A percentile compares a stretch with the other conserved stretches of the same genome.
Evolutionary conservation across 2,888 invertebrate genomes (phyloP).

Genomic region (Sipunculus nudus): DNA sequence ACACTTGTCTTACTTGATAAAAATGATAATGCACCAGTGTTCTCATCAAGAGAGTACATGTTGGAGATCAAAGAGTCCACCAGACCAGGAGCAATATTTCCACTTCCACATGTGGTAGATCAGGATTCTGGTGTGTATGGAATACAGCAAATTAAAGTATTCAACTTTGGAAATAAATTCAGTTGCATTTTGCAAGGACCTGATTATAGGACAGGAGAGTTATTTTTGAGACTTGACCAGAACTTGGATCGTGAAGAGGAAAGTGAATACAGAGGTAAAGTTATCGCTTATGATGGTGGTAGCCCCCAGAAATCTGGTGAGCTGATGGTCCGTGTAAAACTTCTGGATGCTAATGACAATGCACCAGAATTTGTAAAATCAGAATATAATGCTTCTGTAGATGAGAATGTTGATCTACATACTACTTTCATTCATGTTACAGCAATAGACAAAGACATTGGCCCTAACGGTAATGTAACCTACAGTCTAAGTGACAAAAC

Average conservation of each 20-base stretch:
- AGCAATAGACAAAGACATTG: constrained; percentile 17
- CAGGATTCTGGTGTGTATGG: constrained; percentile 86
- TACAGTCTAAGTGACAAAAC: constrained; percentile 7
- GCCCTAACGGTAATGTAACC: constrained; percentile 14
- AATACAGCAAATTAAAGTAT: constrained; percentile 70
- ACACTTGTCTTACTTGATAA: constrained; percentile 42
- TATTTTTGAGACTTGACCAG: constrained; percentile 14
- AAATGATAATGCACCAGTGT: constrained; percentile 50
- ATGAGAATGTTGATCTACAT: constrained; percentile 86
- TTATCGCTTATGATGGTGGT: constrained; percentile 72
- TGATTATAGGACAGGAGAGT: constrained; percentile 5
- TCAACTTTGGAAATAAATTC: no score
- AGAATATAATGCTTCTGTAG: constrained; percentile 83
- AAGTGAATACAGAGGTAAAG: constrained; percentile 81
- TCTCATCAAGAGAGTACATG: constrained; percentile 25
- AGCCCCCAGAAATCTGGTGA: constrained; percentile 41
- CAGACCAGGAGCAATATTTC: constrained; percentile 29
- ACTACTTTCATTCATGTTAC: constrained; percentile 8
- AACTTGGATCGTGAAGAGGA: constrained; percentile 89
- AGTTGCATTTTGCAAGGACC: no score
- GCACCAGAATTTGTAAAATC: constrained; percentile 90
- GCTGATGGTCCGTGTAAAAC: constrained; percentile 56
- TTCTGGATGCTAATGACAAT: constrained; percentile 73
- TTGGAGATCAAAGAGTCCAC: constrained; percentile 38
- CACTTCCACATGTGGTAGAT: constrained; percentile 74